phyloP scores from a whole-genome alignment of 2,888 invertebrate species.

The Leistus spinibarbis region DNA sequence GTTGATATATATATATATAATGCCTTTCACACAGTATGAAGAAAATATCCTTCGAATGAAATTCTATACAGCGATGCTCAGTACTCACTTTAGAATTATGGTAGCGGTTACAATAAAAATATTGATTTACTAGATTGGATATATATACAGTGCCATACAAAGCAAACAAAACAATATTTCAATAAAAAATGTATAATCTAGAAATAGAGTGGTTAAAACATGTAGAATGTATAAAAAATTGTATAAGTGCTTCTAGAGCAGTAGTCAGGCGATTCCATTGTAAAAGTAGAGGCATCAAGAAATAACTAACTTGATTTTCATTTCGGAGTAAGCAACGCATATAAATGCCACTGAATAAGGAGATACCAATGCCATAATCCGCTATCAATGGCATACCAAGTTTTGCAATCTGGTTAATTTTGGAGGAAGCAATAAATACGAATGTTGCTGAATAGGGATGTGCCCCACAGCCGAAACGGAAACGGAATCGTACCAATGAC shows the following conservation, averaged over 20 bases:
- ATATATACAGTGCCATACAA: neutral
- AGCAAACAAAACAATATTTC: neutral
- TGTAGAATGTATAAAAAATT: neutral
- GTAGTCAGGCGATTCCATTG: no score
- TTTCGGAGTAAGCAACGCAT: no score
- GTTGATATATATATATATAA: no score
- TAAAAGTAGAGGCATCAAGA: no score
- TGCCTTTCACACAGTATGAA: neutral
- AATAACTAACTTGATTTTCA: no score
- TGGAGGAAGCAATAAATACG: neutral
- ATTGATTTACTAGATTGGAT: neutral
- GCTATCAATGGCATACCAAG: no score
- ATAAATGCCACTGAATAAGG: no score
- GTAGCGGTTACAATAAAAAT: neutral
- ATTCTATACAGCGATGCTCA: neutral
- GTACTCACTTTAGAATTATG: neutral
- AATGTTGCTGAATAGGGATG: slow-evolving; percentile 4
- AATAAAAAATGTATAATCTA: neutral
- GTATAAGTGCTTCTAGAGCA: no score
- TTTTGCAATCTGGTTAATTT: no score
- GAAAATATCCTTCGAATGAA: neutral
- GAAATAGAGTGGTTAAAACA: neutral
- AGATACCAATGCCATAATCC: no score
- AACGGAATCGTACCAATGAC: slow-evolving; percentile 23
- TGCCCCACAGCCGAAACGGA: slow-evolving; percentile 33